phyloP scores from a whole-genome alignment of 2,113 vertebrate species.

The Zingel zingel region DNA sequence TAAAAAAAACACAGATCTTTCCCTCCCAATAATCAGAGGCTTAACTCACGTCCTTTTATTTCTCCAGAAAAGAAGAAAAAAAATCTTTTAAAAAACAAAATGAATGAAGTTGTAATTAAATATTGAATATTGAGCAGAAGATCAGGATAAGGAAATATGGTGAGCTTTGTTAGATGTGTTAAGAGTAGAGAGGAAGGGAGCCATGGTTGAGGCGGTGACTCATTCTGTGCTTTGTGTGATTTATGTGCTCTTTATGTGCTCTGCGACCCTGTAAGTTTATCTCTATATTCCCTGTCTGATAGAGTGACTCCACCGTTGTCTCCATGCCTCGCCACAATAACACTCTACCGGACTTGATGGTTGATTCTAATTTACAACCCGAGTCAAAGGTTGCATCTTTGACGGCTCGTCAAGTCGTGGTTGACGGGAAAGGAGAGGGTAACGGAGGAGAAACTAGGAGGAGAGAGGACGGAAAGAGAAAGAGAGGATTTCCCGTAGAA shows the following conservation, averaged over 20 bases:
- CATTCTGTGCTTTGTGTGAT: conserved; percentile 47
- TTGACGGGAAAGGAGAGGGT: conserved; percentile 13
- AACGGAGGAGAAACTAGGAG: neutral
- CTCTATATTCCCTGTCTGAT: conserved; percentile 66
- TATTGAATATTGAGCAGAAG: conserved; percentile 61
- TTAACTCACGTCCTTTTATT: conserved; percentile 67
- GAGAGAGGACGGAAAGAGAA: neutral
- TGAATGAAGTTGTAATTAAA: conserved; percentile 69
- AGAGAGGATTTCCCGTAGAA: neutral
- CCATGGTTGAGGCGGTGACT: conserved; percentile 38
- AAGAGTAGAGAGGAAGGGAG: conserved; percentile 36
- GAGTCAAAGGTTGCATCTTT: conserved; percentile 54
- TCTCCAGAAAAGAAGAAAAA: conserved; percentile 35
- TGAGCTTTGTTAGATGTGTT: conserved; percentile 59
- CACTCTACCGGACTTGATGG: conserved; percentile 22
- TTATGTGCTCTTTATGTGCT: conserved; percentile 69
- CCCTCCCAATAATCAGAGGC: conserved; percentile 67
- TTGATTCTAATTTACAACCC: conserved; percentile 54
- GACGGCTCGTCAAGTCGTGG: conserved; percentile 29
- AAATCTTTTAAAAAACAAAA: conserved; percentile 20
- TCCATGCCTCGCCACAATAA: conserved; percentile 29
- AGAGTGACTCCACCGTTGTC: conserved; percentile 58
- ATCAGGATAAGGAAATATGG: conserved; percentile 52
- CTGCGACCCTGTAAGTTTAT: conserved; percentile 67
- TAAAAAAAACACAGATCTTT: conserved; percentile 72